Conservation (phyloP, 2,888 invertebrate species). For the Limenitis camilla region DNA sequence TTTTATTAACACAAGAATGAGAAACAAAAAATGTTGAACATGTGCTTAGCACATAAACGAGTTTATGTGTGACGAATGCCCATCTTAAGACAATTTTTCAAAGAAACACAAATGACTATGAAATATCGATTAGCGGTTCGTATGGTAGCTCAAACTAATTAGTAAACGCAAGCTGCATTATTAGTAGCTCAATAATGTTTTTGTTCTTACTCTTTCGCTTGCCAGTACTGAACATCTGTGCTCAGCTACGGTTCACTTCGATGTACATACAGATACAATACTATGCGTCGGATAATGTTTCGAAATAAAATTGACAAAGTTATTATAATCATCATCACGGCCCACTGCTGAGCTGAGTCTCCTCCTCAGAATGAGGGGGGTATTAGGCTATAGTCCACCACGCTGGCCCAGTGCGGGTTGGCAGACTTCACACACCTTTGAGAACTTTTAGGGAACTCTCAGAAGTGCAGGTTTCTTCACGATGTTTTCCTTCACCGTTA, state of each 20-base stretch:
- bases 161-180: conserved; percentile 57
- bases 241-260: conserved; percentile 41
- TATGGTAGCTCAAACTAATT: conserved; percentile 63
- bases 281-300: background rate
- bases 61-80: conserved; percentile 17
- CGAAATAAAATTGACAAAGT: too few relatives aligned
- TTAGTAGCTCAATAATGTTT: conserved; percentile 58
- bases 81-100: conserved; percentile 30
- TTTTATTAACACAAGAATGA: background rate
- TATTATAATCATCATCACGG: too few relatives aligned
- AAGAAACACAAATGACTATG: conserved; percentile 45
- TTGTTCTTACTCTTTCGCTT: conserved; percentile 55
- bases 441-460: too few relatives aligned
- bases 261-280: conserved; percentile 34
- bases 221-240: conserved; percentile 64
- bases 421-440: too few relatives aligned
- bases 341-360: too few relatives aligned
- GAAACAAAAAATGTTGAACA: conserved; percentile 8
- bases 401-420: too few relatives aligned
- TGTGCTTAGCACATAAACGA: conserved; percentile 2
- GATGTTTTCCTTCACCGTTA: too few relatives aligned
- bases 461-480: too few relatives aligned
- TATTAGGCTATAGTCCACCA: too few relatives aligned
- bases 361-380: too few relatives aligned
- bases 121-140: conserved; percentile 61